These are phyloP conservation scores for Anabacerthia variegaticeps DNA, from an alignment of 2,797 vertebrate genomes.

Conservation along the genomic window DNA sequence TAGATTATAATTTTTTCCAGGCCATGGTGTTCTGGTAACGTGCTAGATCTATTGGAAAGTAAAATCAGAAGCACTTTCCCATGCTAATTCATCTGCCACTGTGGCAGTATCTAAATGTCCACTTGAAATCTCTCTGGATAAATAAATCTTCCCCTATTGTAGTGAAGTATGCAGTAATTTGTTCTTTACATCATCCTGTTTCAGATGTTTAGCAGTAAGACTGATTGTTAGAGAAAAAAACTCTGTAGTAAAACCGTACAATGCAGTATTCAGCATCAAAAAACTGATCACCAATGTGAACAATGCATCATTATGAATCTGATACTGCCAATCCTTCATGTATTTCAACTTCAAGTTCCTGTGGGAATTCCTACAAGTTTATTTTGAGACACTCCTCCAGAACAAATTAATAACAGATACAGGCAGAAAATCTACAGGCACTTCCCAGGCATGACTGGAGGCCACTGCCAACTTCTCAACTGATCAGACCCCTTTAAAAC, in stretches of 20 bases:
- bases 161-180: background rate
- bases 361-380: slow-evolving; percentile 52
- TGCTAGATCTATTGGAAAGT: slow-evolving; percentile 35
- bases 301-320: background rate
- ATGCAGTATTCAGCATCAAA: background rate
- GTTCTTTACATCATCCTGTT: background rate
- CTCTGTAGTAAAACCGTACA: background rate
- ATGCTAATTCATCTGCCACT: slow-evolving; percentile 48
- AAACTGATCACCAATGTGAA: slow-evolving; percentile 28
- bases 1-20: slow-evolving; percentile 69
- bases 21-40: slow-evolving; percentile 28
- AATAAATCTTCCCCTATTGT: slow-evolving; percentile 36
- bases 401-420: slow-evolving; percentile 61
- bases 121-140: slow-evolving; percentile 18
- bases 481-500: background rate
- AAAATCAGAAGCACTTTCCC: slow-evolving; percentile 32
- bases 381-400: slow-evolving; percentile 38
- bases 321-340: slow-evolving; percentile 20
- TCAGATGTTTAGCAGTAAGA: background rate
- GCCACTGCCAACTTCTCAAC: background rate
- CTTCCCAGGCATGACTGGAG: slow-evolving; percentile 32
- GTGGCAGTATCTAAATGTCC: slow-evolving; percentile 40
- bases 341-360: slow-evolving; percentile 42
- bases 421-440: slow-evolving; percentile 23
- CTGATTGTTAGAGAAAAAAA: background rate